phyloP scores from a whole-genome alignment of 1,140 invertebrate species.

The Drosophila murphyi region DNA sequence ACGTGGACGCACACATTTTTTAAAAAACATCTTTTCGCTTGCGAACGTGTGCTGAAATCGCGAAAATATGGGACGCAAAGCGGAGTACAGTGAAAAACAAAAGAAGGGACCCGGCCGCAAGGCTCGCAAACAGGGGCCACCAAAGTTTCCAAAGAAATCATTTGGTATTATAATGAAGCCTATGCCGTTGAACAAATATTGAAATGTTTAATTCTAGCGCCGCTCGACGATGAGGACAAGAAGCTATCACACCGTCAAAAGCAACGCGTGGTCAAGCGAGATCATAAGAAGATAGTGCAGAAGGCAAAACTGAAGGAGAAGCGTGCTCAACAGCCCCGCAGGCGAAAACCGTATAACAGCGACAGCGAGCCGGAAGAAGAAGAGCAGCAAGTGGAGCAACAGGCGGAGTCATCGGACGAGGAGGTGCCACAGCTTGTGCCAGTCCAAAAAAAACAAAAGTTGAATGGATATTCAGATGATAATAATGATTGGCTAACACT shows the following conservation, averaged over 20 bases:
- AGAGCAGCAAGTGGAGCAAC: conserved; percentile 4
- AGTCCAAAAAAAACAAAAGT: conserved; percentile 28
- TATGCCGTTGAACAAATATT: not conserved
- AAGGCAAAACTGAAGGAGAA: conserved; percentile 85
- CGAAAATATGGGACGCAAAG: conserved; percentile 92
- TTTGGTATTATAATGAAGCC: conserved; percentile 80
- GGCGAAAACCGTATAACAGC: conserved; percentile 69
- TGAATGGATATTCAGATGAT: conserved; percentile 88
- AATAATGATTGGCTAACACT: conserved; percentile 89
- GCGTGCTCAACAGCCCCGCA: conserved; percentile 44
- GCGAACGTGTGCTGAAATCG: not conserved
- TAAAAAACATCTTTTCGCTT: conserved; percentile 19
- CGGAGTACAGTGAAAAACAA: conserved; percentile 89
- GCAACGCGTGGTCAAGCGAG: conserved; percentile 87
- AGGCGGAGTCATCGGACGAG: conserved; percentile 44
- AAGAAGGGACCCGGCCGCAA: conserved; percentile 94
- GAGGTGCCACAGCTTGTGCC: conserved; percentile 60
- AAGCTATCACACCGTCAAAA: conserved; percentile 89
- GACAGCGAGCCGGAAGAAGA: conserved; percentile 70
- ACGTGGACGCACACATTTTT: conserved; percentile 51
- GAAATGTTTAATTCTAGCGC: conserved; percentile 53
- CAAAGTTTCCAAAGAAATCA: conserved; percentile 87
- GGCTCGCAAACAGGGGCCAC: conserved; percentile 92
- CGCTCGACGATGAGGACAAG: conserved; percentile 84
- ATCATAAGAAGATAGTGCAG: conserved; percentile 86